These are phyloP conservation scores for Cordylochernes scorpioides DNA, from an alignment of 2,888 invertebrate genomes.

Conservation along the genomic window DNA sequence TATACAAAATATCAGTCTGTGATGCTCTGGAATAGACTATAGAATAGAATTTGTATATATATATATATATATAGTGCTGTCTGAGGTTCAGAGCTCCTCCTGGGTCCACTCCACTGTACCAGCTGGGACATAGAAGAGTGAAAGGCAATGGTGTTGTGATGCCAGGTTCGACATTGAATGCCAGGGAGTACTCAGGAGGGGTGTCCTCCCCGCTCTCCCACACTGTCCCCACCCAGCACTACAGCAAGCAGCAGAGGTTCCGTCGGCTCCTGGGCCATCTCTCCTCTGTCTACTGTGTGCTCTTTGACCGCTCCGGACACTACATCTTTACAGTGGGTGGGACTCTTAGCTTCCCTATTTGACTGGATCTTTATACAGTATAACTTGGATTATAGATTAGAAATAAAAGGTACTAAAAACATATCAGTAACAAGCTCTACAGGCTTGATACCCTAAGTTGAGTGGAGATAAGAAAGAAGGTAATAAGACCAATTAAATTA, in stretches of 20 bases:
- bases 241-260: slow-evolving; percentile 34
- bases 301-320: slow-evolving; percentile 69
- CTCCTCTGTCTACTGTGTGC: slow-evolving; percentile 85
- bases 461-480: too few species aligned
- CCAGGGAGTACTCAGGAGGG: slow-evolving; percentile 40
- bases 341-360: slow-evolving; percentile 1
- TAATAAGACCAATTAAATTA: too few species aligned
- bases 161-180: too few species aligned
- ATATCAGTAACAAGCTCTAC: background rate
- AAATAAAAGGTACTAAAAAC: background rate
- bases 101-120: too few species aligned
- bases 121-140: too few species aligned
- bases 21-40: too few species aligned
- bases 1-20: too few species aligned
- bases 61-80: too few species aligned
- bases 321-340: slow-evolving; percentile 58
- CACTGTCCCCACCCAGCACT: slow-evolving; percentile 34
- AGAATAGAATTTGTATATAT: too few species aligned
- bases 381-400: background rate
- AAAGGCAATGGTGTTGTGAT: too few species aligned
- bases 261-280: slow-evolving; percentile 44
- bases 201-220: slow-evolving; percentile 32
- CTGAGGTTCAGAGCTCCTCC: too few species aligned
- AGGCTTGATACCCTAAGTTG: too few species aligned
- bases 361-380: slow-evolving; percentile 3